phyloP scores from a whole-genome alignment of 1,140 invertebrate species.

The Popillia japonica region DNA sequence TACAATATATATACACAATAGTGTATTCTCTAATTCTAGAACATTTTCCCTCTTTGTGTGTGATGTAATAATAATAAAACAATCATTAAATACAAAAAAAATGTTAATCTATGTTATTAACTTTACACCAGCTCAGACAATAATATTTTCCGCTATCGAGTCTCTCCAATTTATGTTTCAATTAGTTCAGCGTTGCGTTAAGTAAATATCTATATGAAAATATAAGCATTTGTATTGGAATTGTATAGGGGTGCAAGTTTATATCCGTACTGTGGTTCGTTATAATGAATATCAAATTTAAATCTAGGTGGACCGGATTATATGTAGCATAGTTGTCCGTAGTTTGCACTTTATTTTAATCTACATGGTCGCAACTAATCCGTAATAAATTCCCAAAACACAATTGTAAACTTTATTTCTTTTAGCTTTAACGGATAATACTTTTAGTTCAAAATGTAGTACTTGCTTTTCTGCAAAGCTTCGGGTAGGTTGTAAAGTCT shows the following conservation, averaged over 20 bases:
- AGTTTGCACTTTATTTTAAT: constrained; percentile 12
- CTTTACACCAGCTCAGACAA: too few relatives aligned
- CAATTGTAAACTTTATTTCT: constrained; percentile 25
- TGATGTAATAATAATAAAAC: too few relatives aligned
- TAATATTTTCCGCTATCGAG: neutral
- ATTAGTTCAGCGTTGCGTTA: neutral
- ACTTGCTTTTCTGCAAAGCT: neutral
- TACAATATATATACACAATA: too few relatives aligned
- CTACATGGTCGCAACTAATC: neutral
- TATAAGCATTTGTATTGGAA: neutral
- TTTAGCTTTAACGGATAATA: neutral
- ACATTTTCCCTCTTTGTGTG: too few relatives aligned
- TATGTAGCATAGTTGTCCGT: neutral
- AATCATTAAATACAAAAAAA: too few relatives aligned
- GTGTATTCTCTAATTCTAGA: too few relatives aligned
- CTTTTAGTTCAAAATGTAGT: neutral
- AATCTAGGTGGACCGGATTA: neutral
- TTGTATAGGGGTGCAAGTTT: neutral
- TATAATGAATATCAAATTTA: constrained; percentile 15
- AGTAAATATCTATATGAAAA: neutral
- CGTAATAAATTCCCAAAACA: neutral
- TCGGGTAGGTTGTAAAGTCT: neutral
- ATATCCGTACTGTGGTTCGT: neutral
- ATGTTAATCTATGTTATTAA: too few relatives aligned
- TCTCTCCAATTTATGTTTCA: neutral